Base-by-base conservation (phyloP, 2,888 invertebrate genomes). In the Willowsia nigromaculata region DNA sequence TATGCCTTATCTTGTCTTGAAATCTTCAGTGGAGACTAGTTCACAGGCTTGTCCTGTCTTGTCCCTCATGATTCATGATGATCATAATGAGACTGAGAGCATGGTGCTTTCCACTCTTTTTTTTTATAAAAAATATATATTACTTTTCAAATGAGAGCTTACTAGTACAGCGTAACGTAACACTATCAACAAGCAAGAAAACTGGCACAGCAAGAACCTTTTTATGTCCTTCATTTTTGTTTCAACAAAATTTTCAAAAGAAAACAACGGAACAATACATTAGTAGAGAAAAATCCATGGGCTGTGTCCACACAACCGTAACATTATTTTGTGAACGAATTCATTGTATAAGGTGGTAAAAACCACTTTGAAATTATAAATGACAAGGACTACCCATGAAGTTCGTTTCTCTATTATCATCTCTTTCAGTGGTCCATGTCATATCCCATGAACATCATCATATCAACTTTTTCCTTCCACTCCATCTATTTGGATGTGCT, bases 301-400 rank as follows among this genome's bases (percentile, higher is more conserved):
- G 88, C 18, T 88, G 88, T 83, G 88, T 76, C 76, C 88, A 83
- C 68, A 43, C 62, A 65, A 40, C 80, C 80, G 40, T 86, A 86
- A 56, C 80, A 80, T 47, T 25, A 88, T 84, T 65, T 84, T 88
- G 83, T 84, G 84, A 84, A 84, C 78, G 84, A 88, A 68, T 43
- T 83, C 84, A 84, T 88, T 88, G 84, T 88, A 43, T 27, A 84
- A 88, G 88, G 88, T 88, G 88, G 88, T 88, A 88, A 88, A 88
- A 88, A 88, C 84, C 88, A 84, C 84, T 88, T 84, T 88, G 83
- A 88, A 88, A 88, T 88, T 84, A 88, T 88, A 88, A 88, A 80
- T 88, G 84, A 88, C 88, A 88, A 88, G 84, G 88, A 88, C 88
- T 88, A 88, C 88, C 88, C 88, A 88, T 88, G 88, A 84, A 84